Evolutionary conservation across 2,113 vertebrate species (phyloP).

Genomic region (Heptranchias perlo): DNA sequence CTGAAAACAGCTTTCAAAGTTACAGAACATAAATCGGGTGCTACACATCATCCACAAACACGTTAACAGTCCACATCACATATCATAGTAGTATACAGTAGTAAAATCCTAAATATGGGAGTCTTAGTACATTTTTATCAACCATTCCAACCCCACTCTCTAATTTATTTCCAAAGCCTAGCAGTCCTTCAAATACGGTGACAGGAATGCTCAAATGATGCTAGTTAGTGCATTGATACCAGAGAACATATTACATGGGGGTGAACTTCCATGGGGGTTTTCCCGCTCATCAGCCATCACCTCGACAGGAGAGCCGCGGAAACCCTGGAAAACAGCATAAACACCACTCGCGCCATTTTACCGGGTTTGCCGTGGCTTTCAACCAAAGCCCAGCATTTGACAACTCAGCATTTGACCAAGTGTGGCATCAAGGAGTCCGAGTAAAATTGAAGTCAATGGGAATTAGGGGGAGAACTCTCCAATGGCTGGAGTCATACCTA

Average conservation of each 20-base stretch:
- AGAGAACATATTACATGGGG: neutral
- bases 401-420: too few relatives aligned
- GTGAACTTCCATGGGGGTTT: too few relatives aligned
- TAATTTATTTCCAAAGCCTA: neutral
- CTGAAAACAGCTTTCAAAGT: neutral
- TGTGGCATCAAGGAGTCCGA: too few relatives aligned
- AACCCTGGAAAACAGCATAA: neutral
- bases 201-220: neutral
- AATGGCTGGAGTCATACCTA: too few relatives aligned
- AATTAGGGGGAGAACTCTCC: too few relatives aligned
- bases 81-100: neutral
- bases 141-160: neutral
- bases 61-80: neutral
- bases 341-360: too few relatives aligned
- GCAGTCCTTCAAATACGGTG: neutral
- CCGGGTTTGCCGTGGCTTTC: too few relatives aligned
- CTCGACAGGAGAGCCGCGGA: too few relatives aligned
- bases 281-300: too few relatives aligned
- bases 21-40: neutral
- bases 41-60: neutral
- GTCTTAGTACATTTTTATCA: neutral
- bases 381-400: too few relatives aligned
- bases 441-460: too few relatives aligned
- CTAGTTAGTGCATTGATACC: neutral
- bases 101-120: neutral